Evolutionary conservation across 1,140 invertebrate genomes (phyloP).

Genomic region (roundworm (Caenorhabditis elegans)): WBcel235 BX284603.4:12824501-12825000

Average conservation of each 20-base stretch:
- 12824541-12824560: no score
- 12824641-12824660: conserved; percentile 20
- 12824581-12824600: no score
- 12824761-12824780: conserved; percentile 73
- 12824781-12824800: conserved; percentile 74
- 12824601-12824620: background rate
- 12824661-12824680: conserved; percentile 68
- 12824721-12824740: conserved; percentile 74
- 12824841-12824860: conserved; percentile 70
- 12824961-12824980: conserved; percentile 75
- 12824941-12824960: conserved; percentile 75
- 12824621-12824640: background rate
- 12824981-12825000: conserved; percentile 73
- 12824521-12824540: no score
- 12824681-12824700: conserved; percentile 67
- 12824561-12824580: no score
- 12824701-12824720: conserved; percentile 80
- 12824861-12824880: conserved; percentile 72
- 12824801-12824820: conserved; percentile 73
- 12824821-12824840: conserved; percentile 71
- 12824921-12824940: conserved; percentile 75
- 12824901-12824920: conserved; percentile 74
- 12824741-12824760: conserved; percentile 70
- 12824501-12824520: no score
- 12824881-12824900: conserved; percentile 71